Evolutionary conservation across 2,888 invertebrate species (phyloP).

Genomic region (Antheraea assamensis): DNA sequence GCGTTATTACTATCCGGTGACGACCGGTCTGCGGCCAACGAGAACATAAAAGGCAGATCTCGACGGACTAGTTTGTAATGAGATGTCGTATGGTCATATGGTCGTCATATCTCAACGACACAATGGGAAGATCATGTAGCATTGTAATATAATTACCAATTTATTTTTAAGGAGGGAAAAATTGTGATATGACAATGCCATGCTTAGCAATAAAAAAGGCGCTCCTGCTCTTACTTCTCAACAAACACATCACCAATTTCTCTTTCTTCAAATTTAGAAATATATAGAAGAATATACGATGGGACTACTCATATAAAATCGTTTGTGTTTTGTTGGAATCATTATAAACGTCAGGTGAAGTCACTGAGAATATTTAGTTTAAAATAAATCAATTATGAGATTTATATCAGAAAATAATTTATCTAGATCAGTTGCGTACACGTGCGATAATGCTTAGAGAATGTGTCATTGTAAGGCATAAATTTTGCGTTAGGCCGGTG

Average conservation of each 20-base stretch:
- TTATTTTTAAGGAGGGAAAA: background rate
- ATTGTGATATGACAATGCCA: background rate
- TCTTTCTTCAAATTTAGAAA: no score
- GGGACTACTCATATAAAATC: no score
- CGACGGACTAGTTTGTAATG: background rate
- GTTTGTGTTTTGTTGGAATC: no score
- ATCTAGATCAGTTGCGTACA: background rate
- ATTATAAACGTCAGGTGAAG: background rate
- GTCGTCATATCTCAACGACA: no score
- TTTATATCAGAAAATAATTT: background rate
- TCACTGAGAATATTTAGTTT: background rate
- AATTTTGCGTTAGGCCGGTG: background rate
- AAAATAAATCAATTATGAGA: background rate
- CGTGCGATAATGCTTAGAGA: background rate
- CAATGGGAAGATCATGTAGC: no score
- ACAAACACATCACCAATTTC: no score
- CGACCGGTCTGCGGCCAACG: background rate
- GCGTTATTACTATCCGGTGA: background rate
- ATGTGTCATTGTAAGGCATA: background rate
- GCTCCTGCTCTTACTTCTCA: no score
- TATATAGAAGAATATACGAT: no score
- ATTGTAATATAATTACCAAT: no score
- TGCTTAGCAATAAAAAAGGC: no score
- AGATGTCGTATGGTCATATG: background rate
- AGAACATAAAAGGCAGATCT: background rate